Conservation (phyloP, 2,888 invertebrate genomes). For the Malacosoma neustria region DNA sequence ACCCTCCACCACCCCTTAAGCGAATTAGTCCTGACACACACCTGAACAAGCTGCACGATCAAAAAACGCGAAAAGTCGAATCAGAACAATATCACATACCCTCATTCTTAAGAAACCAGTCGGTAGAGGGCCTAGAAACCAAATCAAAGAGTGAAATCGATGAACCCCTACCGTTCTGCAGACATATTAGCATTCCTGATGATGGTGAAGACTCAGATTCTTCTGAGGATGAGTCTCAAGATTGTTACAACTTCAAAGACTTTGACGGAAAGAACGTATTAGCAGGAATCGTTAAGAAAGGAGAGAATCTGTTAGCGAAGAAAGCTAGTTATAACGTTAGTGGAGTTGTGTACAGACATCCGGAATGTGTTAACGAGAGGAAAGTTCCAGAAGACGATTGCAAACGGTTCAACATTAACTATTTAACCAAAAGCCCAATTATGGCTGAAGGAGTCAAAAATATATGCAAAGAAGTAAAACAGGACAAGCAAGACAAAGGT, state of each 20-base stretch:
- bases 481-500: slow-evolving; percentile 35
- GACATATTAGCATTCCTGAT: slow-evolving; percentile 48
- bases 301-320: slow-evolving; percentile 32
- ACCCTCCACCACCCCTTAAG: slow-evolving; percentile 45
- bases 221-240: slow-evolving; percentile 26
- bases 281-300: slow-evolving; percentile 32
- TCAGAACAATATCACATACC: slow-evolving; percentile 24
- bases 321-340: slow-evolving; percentile 47
- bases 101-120: slow-evolving; percentile 60
- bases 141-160: slow-evolving; percentile 32
- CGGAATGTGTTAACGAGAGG: slow-evolving; percentile 25
- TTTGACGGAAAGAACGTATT: slow-evolving; percentile 20
- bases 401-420: slow-evolving; percentile 43
- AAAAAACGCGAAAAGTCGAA: slow-evolving; percentile 26
- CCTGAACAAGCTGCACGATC: slow-evolving; percentile 27
- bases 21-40: slow-evolving; percentile 40
- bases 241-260: slow-evolving; percentile 7
- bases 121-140: slow-evolving; percentile 53
- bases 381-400: slow-evolving; percentile 37
- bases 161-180: slow-evolving; percentile 29
- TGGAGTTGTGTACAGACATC: slow-evolving; percentile 31
- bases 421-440: slow-evolving; percentile 29
- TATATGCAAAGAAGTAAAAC: slow-evolving; percentile 29
- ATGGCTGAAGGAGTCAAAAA: slow-evolving; percentile 40
- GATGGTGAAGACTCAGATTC: slow-evolving; percentile 26